Percentiles rank a stretch among this genome's conserved stretches.
Evolutionary conservation across 1,140 invertebrate species (phyloP).

Genomic region (Dolichoris vasculosae): DNA sequence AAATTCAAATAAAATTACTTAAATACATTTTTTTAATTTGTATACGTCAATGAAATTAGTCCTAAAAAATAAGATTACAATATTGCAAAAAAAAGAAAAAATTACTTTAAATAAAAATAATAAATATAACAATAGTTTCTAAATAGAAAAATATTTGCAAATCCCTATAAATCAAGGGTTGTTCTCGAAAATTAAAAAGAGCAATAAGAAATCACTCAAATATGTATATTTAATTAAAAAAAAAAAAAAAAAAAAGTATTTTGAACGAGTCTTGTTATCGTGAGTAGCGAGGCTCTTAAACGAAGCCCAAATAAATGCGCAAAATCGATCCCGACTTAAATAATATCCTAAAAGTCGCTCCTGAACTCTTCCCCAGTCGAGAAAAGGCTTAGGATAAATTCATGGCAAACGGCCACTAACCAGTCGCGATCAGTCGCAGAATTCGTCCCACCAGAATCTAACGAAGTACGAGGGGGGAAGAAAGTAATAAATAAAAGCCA

Average conservation of each 20-base stretch:
- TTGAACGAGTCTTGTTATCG: background rate
- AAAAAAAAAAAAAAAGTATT: too few relatives aligned
- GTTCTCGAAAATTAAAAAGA: too few relatives aligned
- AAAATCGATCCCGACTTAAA: background rate
- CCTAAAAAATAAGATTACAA: background rate
- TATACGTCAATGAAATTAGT: background rate
- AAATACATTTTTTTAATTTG: background rate
- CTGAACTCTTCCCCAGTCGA: too few relatives aligned
- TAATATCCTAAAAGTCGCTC: background rate
- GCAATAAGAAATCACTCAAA: too few relatives aligned
- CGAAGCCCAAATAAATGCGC: background rate
- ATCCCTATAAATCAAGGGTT: too few relatives aligned
- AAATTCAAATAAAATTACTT: too few relatives aligned
- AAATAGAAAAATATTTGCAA: background rate
- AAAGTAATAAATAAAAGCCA: background rate
- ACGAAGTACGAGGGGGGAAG: too few relatives aligned
- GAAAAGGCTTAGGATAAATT: too few relatives aligned
- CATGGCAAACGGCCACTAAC: background rate
- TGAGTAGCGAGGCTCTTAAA: background rate
- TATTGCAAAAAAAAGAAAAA: too few relatives aligned
- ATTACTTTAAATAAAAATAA: background rate
- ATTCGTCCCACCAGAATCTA: too few relatives aligned
- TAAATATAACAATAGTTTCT: background rate
- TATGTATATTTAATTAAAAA: too few relatives aligned
- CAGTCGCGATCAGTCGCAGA: too few relatives aligned